Percentiles rank a stretch among this genome's conserved stretches.
Evolutionary conservation across 2,113 vertebrate species (phyloP).

Genomic region (Alectura lathami): DNA sequence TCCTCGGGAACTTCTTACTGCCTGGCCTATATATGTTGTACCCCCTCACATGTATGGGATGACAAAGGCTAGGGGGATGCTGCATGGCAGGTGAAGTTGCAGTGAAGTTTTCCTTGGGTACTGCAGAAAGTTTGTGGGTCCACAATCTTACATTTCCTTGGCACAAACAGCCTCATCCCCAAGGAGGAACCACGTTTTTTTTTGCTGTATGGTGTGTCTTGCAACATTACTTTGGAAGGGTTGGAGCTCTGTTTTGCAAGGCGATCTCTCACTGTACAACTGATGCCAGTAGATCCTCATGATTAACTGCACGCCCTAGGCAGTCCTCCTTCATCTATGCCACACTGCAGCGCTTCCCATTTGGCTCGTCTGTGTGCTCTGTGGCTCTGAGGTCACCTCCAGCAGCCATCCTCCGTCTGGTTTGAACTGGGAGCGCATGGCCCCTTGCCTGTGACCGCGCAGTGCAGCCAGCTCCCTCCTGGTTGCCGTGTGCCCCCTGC

Average conservation of each 20-base stretch:
- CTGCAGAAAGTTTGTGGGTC: neutral
- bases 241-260: neutral
- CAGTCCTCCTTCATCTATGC: neutral
- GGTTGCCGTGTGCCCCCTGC: neutral
- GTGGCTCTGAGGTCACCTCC: neutral
- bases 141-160: neutral
- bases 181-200: neutral
- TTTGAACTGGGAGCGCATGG: fast-evolving
- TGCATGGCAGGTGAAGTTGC: neutral
- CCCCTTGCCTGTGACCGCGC: neutral
- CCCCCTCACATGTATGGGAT: neutral
- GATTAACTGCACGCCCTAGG: neutral
- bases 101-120: neutral
- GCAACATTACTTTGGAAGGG: neutral
- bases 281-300: neutral
- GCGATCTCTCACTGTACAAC: neutral
- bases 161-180: neutral
- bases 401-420: neutral
- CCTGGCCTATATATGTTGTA: neutral
- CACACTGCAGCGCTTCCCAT: neutral
- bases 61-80: neutral
- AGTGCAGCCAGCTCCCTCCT: neutral
- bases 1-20: neutral
- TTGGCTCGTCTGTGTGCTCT: fast-evolving
- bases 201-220: neutral